Evolutionary conservation across 2,797 vertebrate genomes (phyloP).

Genomic region (Cheirogaleus major): DNA sequence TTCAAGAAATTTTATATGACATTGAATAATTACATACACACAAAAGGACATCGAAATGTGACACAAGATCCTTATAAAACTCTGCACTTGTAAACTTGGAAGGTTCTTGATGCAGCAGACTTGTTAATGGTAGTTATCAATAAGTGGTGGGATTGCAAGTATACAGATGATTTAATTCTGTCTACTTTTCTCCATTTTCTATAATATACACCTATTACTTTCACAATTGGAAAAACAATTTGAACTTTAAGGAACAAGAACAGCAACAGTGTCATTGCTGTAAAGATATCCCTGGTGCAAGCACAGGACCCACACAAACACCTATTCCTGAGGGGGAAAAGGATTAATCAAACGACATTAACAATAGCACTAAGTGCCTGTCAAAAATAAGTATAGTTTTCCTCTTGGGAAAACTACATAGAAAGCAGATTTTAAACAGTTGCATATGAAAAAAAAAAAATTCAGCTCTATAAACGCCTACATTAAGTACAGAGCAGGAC

Average conservation of each 20-base stretch:
- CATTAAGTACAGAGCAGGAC: not conserved
- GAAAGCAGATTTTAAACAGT: slow-evolving; percentile 9
- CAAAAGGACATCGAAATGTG: not conserved
- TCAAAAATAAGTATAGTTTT: not conserved
- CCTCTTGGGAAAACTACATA: not conserved
- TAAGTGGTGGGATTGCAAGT: not conserved
- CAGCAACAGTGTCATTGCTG: not conserved
- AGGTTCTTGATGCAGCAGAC: not conserved
- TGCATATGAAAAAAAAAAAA: not conserved
- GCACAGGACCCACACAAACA: not conserved
- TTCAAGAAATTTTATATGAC: not conserved
- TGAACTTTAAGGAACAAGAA: not conserved
- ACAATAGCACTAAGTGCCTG: not conserved
- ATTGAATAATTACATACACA: not conserved
- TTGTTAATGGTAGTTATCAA: not conserved
- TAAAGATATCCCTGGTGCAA: not conserved
- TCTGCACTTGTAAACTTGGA: not conserved
- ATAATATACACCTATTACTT: not conserved
- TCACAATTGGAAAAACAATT: not conserved
- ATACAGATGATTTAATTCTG: not conserved
- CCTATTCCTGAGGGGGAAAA: not conserved
- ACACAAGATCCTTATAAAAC: not conserved
- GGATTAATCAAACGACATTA: not conserved
- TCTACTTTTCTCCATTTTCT: not conserved
- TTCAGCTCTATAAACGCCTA: not conserved